Evolutionary conservation across 1,140 invertebrate species (phyloP).

Genomic region (Linepithema humile): DNA sequence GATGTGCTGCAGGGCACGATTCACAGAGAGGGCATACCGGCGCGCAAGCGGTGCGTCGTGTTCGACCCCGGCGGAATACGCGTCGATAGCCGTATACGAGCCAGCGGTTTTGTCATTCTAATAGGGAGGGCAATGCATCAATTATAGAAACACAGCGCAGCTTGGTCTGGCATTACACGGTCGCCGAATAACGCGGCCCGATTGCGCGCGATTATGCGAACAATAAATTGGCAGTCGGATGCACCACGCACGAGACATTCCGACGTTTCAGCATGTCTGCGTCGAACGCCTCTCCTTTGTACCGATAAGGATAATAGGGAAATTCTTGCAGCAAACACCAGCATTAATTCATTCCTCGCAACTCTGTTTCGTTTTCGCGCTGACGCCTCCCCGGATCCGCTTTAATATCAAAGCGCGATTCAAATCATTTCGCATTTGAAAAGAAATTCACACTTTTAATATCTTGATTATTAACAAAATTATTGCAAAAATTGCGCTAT

Average conservation of each 20-base stretch:
- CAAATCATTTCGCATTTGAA: neutral
- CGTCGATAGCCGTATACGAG: slow-evolving; percentile 60
- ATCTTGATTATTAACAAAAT: slow-evolving; percentile 19
- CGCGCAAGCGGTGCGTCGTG: slow-evolving; percentile 49
- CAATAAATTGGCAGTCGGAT: slow-evolving; percentile 77
- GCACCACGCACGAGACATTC: slow-evolving; percentile 59
- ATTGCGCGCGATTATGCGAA: slow-evolving; percentile 79
- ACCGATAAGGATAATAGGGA: slow-evolving; percentile 40
- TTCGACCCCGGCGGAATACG: slow-evolving; percentile 54
- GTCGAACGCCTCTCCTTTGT: slow-evolving; percentile 41
- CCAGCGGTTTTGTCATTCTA: slow-evolving; percentile 79
- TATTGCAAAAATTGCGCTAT: neutral
- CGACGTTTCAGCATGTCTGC: slow-evolving; percentile 37
- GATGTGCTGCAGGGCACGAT: slow-evolving; percentile 18
- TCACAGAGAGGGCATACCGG: slow-evolving; percentile 23
- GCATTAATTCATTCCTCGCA: neutral
- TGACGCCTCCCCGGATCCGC: neutral
- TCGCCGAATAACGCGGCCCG: slow-evolving; percentile 74
- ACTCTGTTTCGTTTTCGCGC: slow-evolving; percentile 6
- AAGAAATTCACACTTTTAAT: slow-evolving; percentile 22
- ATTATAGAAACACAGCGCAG: slow-evolving; percentile 79
- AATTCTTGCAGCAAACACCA: slow-evolving; percentile 23
- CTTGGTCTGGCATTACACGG: slow-evolving; percentile 70
- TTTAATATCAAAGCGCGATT: neutral
- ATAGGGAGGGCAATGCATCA: slow-evolving; percentile 79